Percentiles rank a stretch among this genome's conserved stretches.
These are phyloP conservation scores for Centropus bengalensis DNA, from an alignment of 2,113 vertebrate species.

Conservation along the genomic window DNA sequence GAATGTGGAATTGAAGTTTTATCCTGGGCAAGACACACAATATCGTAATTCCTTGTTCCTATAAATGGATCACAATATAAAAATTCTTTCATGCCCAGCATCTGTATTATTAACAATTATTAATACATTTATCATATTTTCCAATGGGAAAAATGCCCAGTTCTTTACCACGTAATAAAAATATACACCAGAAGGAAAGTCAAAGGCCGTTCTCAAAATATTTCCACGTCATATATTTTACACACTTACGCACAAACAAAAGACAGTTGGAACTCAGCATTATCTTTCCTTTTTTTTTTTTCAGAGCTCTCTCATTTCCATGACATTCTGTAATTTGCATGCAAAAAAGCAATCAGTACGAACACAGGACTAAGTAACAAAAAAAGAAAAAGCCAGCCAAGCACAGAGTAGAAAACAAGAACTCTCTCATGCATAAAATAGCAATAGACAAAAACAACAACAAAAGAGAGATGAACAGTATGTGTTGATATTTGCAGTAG, in stretches of 20 bases:
- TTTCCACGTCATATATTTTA: constrained; percentile 69
- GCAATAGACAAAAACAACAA: constrained; percentile 63
- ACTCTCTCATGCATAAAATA: constrained; percentile 80
- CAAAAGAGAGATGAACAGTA: constrained; percentile 54
- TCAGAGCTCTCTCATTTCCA: constrained; percentile 68
- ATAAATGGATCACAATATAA: not conserved
- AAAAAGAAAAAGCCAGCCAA: constrained; percentile 74
- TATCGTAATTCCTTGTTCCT: constrained; percentile 29
- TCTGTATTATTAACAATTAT: constrained; percentile 33
- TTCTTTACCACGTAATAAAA: constrained; percentile 19
- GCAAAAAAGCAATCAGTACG: constrained; percentile 77
- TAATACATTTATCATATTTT: constrained; percentile 45
- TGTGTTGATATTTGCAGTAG: constrained; percentile 59
- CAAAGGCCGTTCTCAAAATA: constrained; percentile 71
- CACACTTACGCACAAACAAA: constrained; percentile 71
- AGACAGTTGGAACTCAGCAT: constrained; percentile 67
- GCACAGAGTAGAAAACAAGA: constrained; percentile 73
- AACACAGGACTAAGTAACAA: constrained; percentile 69
- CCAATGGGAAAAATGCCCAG: not conserved
- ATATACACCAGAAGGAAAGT: constrained; percentile 72
- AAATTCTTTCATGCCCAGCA: constrained; percentile 34
- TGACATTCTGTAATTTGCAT: constrained; percentile 80
- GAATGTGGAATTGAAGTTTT: not conserved
- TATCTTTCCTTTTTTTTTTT: constrained; percentile 44
- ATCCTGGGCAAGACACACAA: not conserved